Percentiles rank a stretch among this genome's conserved stretches.
These are phyloP conservation scores for Andrena trimmerana DNA, from an alignment of 2,888 invertebrate genomes.

Conservation along the genomic window DNA sequence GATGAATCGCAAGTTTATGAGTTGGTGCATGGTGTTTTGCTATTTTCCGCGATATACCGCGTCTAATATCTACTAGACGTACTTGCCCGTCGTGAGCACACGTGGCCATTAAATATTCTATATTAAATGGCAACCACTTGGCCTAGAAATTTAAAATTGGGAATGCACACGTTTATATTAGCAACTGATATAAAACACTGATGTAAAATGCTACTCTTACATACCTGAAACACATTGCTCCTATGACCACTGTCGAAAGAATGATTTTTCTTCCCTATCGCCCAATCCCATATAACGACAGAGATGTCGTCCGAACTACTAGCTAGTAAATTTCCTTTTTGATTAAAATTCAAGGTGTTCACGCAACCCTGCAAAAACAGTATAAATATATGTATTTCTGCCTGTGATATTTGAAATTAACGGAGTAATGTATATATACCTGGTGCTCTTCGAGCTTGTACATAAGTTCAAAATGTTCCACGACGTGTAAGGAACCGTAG, in stretches of 20 bases:
- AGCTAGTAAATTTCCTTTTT: constrained; percentile 90
- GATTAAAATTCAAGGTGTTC: constrained; percentile 96
- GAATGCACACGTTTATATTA: constrained; percentile 11
- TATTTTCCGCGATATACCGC: constrained; percentile 86
- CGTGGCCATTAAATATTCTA: constrained; percentile 94
- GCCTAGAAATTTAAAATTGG: constrained; percentile 83
- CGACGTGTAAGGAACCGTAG: constrained; percentile 93
- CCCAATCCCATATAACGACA: constrained; percentile 97
- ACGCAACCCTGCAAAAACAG: constrained; percentile 90
- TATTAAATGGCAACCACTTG: constrained; percentile 93
- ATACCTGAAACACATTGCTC: constrained; percentile 95
- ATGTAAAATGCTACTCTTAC: not conserved
- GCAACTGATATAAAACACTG: not conserved
- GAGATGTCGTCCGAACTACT: constrained; percentile 96
- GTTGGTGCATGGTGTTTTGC: constrained; percentile 91
- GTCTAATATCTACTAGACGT: constrained; percentile 86
- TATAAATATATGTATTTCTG: constrained; percentile 4
- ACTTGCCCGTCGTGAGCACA: constrained; percentile 96
- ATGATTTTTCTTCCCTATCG: constrained; percentile 88
- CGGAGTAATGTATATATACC: constrained; percentile 60
- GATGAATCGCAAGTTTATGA: constrained; percentile 93
- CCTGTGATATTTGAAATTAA: not conserved
- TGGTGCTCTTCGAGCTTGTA: constrained; percentile 92
- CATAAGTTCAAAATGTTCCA: constrained; percentile 93
- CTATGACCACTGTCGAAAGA: constrained; percentile 93